These are phyloP conservation scores for Xylocopa sonorina DNA, from an alignment of 1,140 invertebrate species.

Conservation along the genomic window DNA sequence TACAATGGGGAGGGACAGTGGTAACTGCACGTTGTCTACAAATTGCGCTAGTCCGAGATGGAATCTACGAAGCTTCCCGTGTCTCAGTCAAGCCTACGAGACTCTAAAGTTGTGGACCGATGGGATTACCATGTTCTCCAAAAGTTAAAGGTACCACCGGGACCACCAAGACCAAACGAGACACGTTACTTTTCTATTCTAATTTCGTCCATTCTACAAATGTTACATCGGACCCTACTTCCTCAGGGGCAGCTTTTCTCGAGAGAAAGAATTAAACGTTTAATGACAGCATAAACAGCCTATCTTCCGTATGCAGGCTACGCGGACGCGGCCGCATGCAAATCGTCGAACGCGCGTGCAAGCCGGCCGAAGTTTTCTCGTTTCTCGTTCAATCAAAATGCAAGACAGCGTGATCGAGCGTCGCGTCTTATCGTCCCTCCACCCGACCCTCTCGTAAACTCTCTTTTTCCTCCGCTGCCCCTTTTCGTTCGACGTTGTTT, in stretches of 20 bases:
- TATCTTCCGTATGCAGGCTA: background rate
- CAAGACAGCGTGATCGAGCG: constrained; percentile 68
- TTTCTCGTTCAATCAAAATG: constrained; percentile 67
- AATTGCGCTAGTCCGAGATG: constrained; percentile 22
- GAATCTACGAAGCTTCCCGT: constrained; percentile 29
- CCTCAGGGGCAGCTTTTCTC: no score
- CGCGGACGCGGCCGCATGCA: constrained; percentile 33
- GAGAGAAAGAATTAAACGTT: background rate
- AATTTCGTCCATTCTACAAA: no score
- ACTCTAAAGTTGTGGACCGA: no score
- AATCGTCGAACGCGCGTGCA: constrained; percentile 27
- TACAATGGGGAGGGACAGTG: background rate
- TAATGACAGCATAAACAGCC: background rate
- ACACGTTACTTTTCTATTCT: no score
- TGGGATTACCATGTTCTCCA: no score
- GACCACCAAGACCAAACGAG: no score
- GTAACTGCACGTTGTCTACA: background rate
- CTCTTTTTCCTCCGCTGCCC: constrained; percentile 1
- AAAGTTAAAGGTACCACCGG: no score
- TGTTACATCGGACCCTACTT: no score
- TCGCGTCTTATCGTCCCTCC: constrained; percentile 52
- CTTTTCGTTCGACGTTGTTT: background rate
- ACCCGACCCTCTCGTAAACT: constrained; percentile 53
- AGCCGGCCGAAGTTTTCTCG: constrained; percentile 44
- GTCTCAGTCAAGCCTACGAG: background rate